Conservation (phyloP, 2,797 vertebrate species). For the Takifugu ocellatus region DNA sequence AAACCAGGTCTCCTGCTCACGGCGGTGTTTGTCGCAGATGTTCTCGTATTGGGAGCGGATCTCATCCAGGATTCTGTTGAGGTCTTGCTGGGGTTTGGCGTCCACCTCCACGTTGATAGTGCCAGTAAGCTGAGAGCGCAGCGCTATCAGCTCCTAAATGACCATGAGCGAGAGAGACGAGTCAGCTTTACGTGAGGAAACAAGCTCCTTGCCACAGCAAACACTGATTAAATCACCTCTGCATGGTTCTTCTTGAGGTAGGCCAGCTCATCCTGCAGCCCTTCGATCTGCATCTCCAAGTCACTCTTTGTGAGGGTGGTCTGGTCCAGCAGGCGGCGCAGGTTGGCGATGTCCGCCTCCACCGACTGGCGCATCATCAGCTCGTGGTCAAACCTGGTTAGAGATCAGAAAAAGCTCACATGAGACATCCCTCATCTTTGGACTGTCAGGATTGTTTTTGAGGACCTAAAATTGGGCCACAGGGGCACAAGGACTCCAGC, state of each 20-base stretch:
- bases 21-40: constrained; percentile 88
- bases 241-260: constrained; percentile 88
- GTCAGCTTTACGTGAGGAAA: constrained; percentile 6
- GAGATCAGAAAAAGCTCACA: not conserved
- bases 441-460: not conserved
- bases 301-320: constrained; percentile 84
- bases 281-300: constrained; percentile 90
- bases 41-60: constrained; percentile 88
- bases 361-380: constrained; percentile 83
- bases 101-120: constrained; percentile 92
- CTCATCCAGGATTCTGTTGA: constrained; percentile 81
- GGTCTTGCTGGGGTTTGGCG: constrained; percentile 84
- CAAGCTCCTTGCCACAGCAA: not conserved
- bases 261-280: constrained; percentile 85
- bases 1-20: constrained; percentile 90
- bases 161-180: not conserved
- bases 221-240: constrained; percentile 72
- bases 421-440: not conserved
- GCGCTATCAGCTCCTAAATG: constrained; percentile 69
- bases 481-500: constrained; percentile 15
- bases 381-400: constrained; percentile 84
- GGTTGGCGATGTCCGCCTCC: constrained; percentile 86
- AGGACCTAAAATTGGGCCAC: not conserved
- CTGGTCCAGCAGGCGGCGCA: constrained; percentile 80
- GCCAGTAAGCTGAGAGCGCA: constrained; percentile 83